Evolutionary conservation across 2,888 invertebrate species (phyloP).

Genomic region (Carcina quercana): DNA sequence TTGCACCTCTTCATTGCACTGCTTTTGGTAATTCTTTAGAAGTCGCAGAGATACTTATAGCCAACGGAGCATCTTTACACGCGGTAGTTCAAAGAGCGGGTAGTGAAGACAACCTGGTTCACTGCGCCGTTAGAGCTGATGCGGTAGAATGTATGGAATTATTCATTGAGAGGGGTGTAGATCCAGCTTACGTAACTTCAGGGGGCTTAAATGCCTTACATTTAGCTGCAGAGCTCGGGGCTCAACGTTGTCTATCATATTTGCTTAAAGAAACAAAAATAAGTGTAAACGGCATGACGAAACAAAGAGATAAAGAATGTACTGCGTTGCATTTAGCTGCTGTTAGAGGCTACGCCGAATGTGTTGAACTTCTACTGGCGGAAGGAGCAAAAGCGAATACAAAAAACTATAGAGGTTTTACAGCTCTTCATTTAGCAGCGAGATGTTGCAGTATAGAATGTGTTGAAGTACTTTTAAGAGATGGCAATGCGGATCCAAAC

Average conservation of each 20-base stretch:
- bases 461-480: constrained; percentile 83
- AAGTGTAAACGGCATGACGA: constrained; percentile 81
- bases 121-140: constrained; percentile 88
- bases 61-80: constrained; percentile 79
- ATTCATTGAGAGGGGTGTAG: constrained; percentile 83
- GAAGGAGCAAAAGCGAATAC: constrained; percentile 85
- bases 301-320: constrained; percentile 82
- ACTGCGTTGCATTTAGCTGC: constrained; percentile 90
- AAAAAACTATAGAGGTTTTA: constrained; percentile 85
- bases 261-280: constrained; percentile 83
- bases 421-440: constrained; percentile 90
- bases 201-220: constrained; percentile 87
- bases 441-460: constrained; percentile 87
- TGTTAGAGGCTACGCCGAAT: constrained; percentile 88
- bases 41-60: constrained; percentile 84
- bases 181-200: constrained; percentile 82
- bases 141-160: constrained; percentile 85
- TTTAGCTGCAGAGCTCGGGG: constrained; percentile 85
- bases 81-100: constrained; percentile 79
- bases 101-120: constrained; percentile 85
- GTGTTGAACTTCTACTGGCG: constrained; percentile 83
- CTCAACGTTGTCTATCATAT: constrained; percentile 81
- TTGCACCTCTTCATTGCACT: constrained; percentile 90
- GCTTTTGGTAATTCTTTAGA: constrained; percentile 91
- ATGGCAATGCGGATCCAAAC: constrained; percentile 85